Evolutionary conservation across 2,797 vertebrate genomes (phyloP).

Genomic region (Garrulus glandarius): DNA sequence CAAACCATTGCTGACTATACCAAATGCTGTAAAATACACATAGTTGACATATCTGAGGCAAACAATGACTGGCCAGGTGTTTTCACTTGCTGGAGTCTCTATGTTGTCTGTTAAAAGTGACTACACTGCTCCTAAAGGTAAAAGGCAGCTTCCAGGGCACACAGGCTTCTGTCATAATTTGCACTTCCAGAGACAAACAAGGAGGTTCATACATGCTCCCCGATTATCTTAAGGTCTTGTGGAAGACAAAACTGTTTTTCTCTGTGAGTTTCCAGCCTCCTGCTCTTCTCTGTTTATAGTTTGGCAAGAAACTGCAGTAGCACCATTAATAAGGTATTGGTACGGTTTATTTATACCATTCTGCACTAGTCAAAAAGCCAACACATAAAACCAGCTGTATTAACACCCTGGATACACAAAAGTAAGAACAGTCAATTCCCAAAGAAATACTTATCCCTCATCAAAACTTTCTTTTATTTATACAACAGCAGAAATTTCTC

Average conservation of each 20-base stretch:
- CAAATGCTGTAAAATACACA: background rate
- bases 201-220: background rate
- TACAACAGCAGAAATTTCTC: background rate
- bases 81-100: background rate
- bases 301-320: background rate
- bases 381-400: background rate
- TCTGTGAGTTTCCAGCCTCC: background rate
- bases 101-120: background rate
- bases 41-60: background rate
- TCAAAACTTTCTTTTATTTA: background rate
- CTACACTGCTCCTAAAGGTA: background rate
- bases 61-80: background rate
- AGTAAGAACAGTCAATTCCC: background rate
- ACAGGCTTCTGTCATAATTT: background rate
- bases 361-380: background rate
- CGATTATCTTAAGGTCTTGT: background rate
- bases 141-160: background rate
- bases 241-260: background rate
- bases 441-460: background rate
- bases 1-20: background rate
- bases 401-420: background rate
- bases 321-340: background rate
- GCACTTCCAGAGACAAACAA: background rate
- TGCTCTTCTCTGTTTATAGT: background rate
- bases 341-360: background rate